phyloP scores from a whole-genome alignment of 2,888 invertebrate genomes.

The Ephialtes manifestator region DNA sequence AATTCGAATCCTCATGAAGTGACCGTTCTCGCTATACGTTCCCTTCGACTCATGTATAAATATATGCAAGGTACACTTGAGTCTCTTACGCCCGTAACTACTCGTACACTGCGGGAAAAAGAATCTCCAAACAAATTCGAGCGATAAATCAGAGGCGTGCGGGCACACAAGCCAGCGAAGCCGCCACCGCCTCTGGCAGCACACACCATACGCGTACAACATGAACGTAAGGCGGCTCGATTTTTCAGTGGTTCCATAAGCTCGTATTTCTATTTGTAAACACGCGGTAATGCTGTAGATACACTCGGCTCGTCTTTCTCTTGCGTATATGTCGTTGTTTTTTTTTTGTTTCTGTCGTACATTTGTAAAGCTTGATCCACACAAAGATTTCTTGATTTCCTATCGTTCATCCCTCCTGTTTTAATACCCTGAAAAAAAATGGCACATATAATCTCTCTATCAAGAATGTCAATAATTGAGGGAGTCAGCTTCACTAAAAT shows the following conservation, averaged over 20 bases:
- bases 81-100: neutral
- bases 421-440: too few relatives aligned
- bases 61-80: constrained; percentile 18
- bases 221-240: constrained; percentile 37
- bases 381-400: constrained; percentile 1
- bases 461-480: too few relatives aligned
- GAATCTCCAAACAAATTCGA: constrained; percentile 63
- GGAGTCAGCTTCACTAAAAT: too few relatives aligned
- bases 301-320: constrained; percentile 42
- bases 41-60: neutral
- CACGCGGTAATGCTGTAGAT: constrained; percentile 47
- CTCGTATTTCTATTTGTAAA: constrained; percentile 66
- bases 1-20: constrained; percentile 36
- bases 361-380: neutral
- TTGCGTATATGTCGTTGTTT: constrained; percentile 4
- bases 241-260: constrained; percentile 58
- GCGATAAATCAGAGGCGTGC: constrained; percentile 58
- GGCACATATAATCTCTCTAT: too few relatives aligned
- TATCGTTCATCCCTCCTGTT: neutral
- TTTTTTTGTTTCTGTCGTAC: constrained; percentile 2
- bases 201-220: constrained; percentile 15
- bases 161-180: constrained; percentile 6
- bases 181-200: constrained; percentile 37
- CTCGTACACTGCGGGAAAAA: constrained; percentile 32
- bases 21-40: constrained; percentile 4